phyloP scores from a whole-genome alignment of 2,888 invertebrate genomes.

The Drosophila parthenogenetica region DNA sequence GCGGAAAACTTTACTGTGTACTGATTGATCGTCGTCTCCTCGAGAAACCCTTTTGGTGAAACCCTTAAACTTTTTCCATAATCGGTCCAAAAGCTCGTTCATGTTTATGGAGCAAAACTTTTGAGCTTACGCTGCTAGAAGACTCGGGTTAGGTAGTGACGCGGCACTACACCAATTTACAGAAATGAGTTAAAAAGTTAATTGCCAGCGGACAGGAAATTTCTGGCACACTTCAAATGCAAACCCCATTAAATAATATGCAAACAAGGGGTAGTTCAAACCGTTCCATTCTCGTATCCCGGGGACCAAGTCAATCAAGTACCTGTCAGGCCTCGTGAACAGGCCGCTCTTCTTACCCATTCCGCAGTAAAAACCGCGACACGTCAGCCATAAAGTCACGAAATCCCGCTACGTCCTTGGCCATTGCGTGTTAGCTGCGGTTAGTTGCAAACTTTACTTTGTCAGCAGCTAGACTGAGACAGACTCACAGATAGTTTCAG shows the following conservation, averaged over 20 bases:
- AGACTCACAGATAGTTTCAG: not conserved
- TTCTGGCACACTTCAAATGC: slow-evolving; percentile 78
- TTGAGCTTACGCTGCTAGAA: slow-evolving; percentile 14
- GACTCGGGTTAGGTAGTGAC: slow-evolving; percentile 32
- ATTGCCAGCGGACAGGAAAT: slow-evolving; percentile 80
- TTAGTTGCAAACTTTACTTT: slow-evolving; percentile 68
- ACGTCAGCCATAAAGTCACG: slow-evolving; percentile 81
- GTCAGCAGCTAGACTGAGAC: slow-evolving; percentile 4
- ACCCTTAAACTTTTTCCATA: slow-evolving; percentile 39
- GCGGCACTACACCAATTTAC: slow-evolving; percentile 42
- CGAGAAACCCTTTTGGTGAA: slow-evolving; percentile 2
- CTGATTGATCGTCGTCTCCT: slow-evolving; percentile 67
- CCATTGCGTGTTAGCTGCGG: slow-evolving; percentile 70
- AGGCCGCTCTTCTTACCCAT: not conserved
- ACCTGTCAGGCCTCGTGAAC: slow-evolving; percentile 51
- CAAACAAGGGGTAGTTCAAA: slow-evolving; percentile 76
- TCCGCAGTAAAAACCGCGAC: slow-evolving; percentile 50
- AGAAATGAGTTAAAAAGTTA: slow-evolving; percentile 78
- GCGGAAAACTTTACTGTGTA: slow-evolving; percentile 14
- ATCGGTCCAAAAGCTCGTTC: slow-evolving; percentile 44
- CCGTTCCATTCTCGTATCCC: not conserved
- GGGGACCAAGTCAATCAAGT: slow-evolving; percentile 70
- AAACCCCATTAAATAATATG: slow-evolving; percentile 79
- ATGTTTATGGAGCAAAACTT: slow-evolving; percentile 70
- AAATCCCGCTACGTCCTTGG: slow-evolving; percentile 61